Conservation (phyloP, 2,113 vertebrate genomes). For the Hippocampus barbouri region DNA sequence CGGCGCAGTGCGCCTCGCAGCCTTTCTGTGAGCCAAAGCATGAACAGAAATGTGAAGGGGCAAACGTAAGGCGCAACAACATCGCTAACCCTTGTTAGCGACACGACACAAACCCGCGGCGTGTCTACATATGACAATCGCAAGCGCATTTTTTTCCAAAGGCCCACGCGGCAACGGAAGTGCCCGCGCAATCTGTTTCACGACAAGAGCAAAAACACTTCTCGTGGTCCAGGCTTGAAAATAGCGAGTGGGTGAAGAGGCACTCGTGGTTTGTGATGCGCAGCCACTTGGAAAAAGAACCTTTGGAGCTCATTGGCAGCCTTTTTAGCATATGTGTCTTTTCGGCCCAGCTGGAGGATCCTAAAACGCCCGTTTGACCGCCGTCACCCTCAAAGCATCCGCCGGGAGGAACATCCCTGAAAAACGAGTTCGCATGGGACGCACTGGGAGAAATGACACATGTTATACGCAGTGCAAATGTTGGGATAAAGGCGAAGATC, state of each 20-base stretch:
- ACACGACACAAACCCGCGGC: background rate
- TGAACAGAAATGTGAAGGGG: background rate
- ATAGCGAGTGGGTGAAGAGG: constrained; percentile 1
- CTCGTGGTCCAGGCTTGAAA: constrained; percentile 1
- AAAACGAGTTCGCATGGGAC: constrained; percentile 45
- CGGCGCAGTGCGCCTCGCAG: constrained; percentile 85
- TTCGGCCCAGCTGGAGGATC: background rate
- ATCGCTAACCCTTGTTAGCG: background rate
- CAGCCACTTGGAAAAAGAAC: background rate
- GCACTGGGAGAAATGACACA: constrained; percentile 27
- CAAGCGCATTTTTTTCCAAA: background rate
- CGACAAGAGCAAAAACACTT: background rate
- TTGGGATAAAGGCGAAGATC: constrained; percentile 40
- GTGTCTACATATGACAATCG: background rate
- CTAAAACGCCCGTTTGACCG: constrained; percentile 26
- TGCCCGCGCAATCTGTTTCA: background rate
- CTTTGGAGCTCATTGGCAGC: background rate
- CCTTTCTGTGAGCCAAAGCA: constrained; percentile 78
- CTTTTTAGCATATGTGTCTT: background rate
- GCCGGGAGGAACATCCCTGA: constrained; percentile 20
- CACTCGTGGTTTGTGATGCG: background rate
- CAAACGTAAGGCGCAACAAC: background rate
- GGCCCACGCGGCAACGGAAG: background rate
- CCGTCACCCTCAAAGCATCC: constrained; percentile 25
- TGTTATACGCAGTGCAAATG: constrained; percentile 36